Evolutionary conservation across 2,113 vertebrate genomes (phyloP).

Genomic region (Phainopepla nitens): DNA sequence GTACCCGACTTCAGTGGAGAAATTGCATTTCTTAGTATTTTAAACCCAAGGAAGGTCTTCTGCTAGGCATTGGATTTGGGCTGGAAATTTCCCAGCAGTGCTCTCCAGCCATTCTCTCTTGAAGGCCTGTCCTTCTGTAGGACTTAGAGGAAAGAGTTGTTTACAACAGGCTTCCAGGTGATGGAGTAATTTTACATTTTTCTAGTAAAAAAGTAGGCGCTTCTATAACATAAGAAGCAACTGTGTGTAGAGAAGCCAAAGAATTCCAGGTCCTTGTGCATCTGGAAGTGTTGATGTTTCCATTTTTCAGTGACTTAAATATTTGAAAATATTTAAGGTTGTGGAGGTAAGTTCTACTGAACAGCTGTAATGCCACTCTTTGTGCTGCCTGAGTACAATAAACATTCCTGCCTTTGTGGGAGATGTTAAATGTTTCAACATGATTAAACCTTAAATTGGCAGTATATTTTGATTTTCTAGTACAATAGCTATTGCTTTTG

Average conservation of each 20-base stretch:
- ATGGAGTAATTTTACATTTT: not conserved
- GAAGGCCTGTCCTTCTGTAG: not conserved
- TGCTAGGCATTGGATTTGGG: not conserved
- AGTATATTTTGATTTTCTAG: not conserved
- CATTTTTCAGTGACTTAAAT: not conserved
- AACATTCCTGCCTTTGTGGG: not conserved
- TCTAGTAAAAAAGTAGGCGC: not conserved
- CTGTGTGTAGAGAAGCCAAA: not conserved
- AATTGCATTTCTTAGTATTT: not conserved
- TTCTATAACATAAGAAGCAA: not conserved
- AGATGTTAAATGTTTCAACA: not conserved
- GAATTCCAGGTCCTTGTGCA: not conserved
- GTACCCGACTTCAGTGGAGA: not conserved
- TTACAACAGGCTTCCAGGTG: not conserved
- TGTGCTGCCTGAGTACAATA: not conserved
- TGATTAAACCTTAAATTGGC: not conserved
- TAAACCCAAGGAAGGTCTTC: not conserved
- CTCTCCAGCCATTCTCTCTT: not conserved
- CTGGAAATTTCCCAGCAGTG: fast-evolving
- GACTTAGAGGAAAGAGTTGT: not conserved
- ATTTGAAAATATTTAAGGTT: not conserved
- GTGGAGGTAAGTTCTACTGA: not conserved
- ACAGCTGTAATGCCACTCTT: not conserved
- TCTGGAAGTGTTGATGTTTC: not conserved
- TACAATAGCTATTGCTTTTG: not conserved